Base-by-base conservation (phyloP, 2,888 invertebrate genomes). In the Atethmia centrago region DNA sequence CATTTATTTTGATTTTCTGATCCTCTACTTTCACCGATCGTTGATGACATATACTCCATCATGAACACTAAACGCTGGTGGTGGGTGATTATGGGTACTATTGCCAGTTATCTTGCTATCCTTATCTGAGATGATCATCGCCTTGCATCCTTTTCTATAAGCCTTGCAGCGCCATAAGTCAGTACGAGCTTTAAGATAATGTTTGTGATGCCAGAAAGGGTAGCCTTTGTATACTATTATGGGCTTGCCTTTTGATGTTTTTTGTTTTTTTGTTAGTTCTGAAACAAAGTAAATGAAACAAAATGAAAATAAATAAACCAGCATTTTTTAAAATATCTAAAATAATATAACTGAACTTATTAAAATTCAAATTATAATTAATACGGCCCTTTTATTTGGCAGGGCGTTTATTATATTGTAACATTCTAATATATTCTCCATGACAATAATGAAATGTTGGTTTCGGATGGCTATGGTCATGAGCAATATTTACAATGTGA, bases 111-210 rank as follows among this genome's bases (percentile, higher is more conserved):
- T 74, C 42, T 76, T 76, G n/a, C 49, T 70, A 12, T 51, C 28
- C 45, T 55, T 56, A 28, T 70, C 61, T 12, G 61, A 77, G 3
- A 51, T 69, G 14, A 76, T 76, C 55, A 51, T 51, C 8, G 76
- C 75, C 14, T 68, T 62, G 69, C 76, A 76, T 55, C 76, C 61
- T 62, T 61, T 75, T 25, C 5, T n/a, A 25, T 42, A 53, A 42
- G 68, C n/a, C 31, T 75, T 76, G 61, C 76, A 75, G 1, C 67
- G 77, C 77, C 71, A 77, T 14, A 66, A 36, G 55, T 77, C 71
- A 5, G 51, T 77, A 1, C 61, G 45, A 47, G 61, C 28, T 19
- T 47, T 71, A 0, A 19, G 1, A 36, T n/a, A 63, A 25, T 77
- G 63, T 25, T 47, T 58, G 19, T 36, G 28, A 7, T 73, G 74